These are phyloP conservation scores for Sebastes steindachneri DNA, from an alignment of 2,797 vertebrate species.

Conservation along the genomic window DNA sequence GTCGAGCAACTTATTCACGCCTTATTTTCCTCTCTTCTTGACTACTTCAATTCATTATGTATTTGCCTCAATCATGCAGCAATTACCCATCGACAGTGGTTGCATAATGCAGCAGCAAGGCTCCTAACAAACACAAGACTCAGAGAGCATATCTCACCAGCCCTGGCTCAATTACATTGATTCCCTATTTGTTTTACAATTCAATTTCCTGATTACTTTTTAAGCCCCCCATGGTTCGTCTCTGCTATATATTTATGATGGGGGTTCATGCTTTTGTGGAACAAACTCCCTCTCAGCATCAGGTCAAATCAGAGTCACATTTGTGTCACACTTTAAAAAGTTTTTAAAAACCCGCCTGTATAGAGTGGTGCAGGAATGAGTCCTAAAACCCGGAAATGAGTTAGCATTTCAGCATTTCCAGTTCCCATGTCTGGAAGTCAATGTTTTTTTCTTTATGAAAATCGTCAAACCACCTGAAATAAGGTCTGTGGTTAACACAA, in stretches of 20 bases:
- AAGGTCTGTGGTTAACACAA: no score
- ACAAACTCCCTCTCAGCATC: not conserved
- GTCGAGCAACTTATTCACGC: not conserved
- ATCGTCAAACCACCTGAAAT: no score
- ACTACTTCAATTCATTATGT: not conserved
- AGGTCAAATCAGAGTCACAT: not conserved
- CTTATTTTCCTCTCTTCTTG: not conserved
- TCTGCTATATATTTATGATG: not conserved
- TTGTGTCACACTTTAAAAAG: not conserved
- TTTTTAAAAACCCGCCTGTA: not conserved
- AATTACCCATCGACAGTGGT: not conserved
- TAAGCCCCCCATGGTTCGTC: not conserved
- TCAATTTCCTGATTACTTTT: not conserved
- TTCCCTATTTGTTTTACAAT: slow-evolving; percentile 13
- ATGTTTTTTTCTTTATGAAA: no score
- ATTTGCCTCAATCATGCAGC: not conserved
- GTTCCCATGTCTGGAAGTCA: no score
- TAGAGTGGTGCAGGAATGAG: no score
- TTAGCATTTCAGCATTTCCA: no score
- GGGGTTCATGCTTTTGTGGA: not conserved
- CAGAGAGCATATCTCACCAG: not conserved
- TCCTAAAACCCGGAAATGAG: no score
- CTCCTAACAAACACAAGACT: not conserved
- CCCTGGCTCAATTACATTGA: not conserved
- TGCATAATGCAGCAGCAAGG: not conserved